Conservation (phyloP, 2,888 invertebrate genomes). For the Ophonus ardosiacus region DNA sequence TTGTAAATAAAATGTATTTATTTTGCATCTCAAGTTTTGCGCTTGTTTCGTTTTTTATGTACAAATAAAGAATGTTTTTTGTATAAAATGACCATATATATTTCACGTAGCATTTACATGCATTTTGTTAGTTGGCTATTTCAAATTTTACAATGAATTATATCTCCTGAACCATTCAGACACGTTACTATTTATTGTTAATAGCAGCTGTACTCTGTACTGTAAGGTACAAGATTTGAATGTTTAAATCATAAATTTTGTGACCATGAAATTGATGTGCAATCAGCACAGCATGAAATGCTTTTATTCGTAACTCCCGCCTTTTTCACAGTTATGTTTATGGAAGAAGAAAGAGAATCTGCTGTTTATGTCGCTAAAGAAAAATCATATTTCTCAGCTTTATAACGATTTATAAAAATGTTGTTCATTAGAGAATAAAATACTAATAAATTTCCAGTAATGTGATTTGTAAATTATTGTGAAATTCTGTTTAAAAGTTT, state of each 20-base stretch:
- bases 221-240: no score
- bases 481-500: conserved; percentile 9
- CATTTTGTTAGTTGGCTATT: no score
- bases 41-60: conserved; percentile 43
- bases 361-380: conserved; percentile 54
- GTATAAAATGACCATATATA: not conserved
- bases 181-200: no score
- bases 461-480: conserved; percentile 21
- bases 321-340: conserved; percentile 21
- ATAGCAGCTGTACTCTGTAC: no score
- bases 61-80: conserved; percentile 21
- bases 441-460: not conserved
- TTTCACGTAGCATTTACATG: not conserved
- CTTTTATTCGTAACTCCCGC: conserved; percentile 13
- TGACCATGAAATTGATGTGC: no score
- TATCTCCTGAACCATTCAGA: no score
- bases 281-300: not conserved
- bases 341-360: conserved; percentile 24
- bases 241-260: no score
- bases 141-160: no score
- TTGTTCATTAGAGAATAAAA: conserved; percentile 3
- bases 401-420: conserved; percentile 20
- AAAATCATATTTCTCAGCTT: conserved; percentile 41
- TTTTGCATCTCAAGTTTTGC: not conserved
- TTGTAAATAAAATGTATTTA: conserved; percentile 52